Evolutionary conservation across 1,140 invertebrate species (phyloP).

Genomic region (Macrotrachela quadricornifera): DNA sequence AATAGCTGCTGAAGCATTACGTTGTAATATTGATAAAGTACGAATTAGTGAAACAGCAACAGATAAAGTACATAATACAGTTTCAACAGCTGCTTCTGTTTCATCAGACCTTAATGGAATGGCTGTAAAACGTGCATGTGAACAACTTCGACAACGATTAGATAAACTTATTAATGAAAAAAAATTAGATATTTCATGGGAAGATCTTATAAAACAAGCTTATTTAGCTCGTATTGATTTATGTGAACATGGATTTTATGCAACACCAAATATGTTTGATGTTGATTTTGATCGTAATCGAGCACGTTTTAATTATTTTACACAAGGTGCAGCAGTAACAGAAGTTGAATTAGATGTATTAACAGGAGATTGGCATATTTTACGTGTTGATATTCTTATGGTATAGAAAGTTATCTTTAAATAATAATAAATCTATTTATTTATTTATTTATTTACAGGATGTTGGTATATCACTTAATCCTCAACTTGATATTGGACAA

Average conservation of each 20-base stretch:
- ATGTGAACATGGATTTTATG: not conserved
- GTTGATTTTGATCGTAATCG: not conserved
- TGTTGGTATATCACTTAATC: constrained; percentile 69
- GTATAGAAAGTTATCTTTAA: no score
- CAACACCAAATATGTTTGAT: not conserved
- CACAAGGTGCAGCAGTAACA: constrained; percentile 20
- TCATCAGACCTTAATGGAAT: constrained; percentile 82
- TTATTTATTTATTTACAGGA: constrained; percentile 33
- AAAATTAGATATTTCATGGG: constrained; percentile 2
- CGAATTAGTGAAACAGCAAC: constrained; percentile 68
- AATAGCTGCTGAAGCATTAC: constrained; percentile 35
- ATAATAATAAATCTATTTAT: no score
- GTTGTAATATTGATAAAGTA: constrained; percentile 50
- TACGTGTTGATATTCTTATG: constrained; percentile 79
- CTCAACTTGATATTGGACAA: constrained; percentile 83
- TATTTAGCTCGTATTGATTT: not conserved
- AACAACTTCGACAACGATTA: constrained; percentile 2
- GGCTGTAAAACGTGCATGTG: constrained; percentile 41
- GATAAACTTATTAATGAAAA: not conserved
- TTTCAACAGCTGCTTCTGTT: constrained; percentile 67
- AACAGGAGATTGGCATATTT: constrained; percentile 36
- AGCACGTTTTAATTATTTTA: constrained; percentile 4
- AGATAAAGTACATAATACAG: constrained; percentile 80
- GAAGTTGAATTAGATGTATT: constrained; percentile 36
- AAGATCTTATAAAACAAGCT: constrained; percentile 4